Evolutionary conservation across 2,113 vertebrate species (phyloP).

Genomic region (Ceyx cyanopectus): DNA sequence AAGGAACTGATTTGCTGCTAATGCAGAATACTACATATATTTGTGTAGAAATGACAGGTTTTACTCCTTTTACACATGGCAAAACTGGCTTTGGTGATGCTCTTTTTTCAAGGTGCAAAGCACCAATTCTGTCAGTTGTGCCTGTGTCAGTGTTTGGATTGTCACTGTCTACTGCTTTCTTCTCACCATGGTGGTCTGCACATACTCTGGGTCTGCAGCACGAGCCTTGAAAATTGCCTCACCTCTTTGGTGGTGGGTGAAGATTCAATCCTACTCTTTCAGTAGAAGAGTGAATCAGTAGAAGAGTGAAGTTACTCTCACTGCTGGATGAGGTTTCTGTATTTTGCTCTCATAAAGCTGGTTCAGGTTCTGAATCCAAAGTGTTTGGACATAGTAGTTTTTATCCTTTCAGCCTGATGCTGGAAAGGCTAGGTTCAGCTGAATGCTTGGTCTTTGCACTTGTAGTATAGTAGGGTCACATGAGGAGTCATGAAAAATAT

Average conservation of each 20-base stretch:
- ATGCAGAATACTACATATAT: background rate
- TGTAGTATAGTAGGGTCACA: background rate
- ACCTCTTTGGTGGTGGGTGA: background rate
- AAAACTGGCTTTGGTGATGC: background rate
- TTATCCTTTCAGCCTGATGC: background rate
- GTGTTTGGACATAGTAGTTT: background rate
- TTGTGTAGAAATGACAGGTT: background rate
- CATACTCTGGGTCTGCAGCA: background rate
- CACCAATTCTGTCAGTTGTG: accelerated
- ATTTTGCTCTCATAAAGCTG: background rate
- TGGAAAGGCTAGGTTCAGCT: background rate
- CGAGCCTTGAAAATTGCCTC: background rate
- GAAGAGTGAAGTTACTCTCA: background rate
- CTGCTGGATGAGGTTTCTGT: background rate
- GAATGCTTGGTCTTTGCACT: background rate
- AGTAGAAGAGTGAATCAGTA: background rate
- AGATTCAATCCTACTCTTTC: background rate
- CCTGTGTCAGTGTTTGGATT: background rate
- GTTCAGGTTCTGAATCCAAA: background rate
- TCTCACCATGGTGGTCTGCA: background rate
- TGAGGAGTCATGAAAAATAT: background rate
- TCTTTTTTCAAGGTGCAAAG: background rate
- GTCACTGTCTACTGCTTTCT: background rate
- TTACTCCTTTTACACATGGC: background rate
- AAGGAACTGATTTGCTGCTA: background rate